phyloP scores from a whole-genome alignment of 2,888 invertebrate genomes.

The Crossocerus cetratus region DNA sequence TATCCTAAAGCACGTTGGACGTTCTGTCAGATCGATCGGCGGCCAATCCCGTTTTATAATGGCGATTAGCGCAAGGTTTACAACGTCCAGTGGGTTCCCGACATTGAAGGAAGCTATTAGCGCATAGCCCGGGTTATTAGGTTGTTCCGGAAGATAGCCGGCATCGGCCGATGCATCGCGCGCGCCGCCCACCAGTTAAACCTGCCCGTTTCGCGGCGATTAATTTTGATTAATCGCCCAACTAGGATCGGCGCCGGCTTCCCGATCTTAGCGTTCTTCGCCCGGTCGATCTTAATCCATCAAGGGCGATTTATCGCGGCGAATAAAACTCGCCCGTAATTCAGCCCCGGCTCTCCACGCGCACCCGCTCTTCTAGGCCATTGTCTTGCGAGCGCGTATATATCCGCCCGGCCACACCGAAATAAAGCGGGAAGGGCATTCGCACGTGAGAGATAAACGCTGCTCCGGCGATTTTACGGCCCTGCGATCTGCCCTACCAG shows the following conservation, averaged over 20 bases:
- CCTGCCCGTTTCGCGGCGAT: slow-evolving; percentile 22
- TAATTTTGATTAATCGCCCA: slow-evolving; percentile 48
- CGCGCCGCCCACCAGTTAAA: background rate
- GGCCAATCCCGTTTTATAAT: too few species aligned
- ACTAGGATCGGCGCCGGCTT: slow-evolving; percentile 28
- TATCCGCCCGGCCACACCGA: slow-evolving; percentile 8
- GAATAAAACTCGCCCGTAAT: slow-evolving; percentile 45
- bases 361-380: slow-evolving; percentile 24
- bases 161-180: background rate
- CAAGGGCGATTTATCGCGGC: slow-evolving; percentile 45
- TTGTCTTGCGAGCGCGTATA: slow-evolving; percentile 34
- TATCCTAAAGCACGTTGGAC: too few species aligned
- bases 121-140: background rate
- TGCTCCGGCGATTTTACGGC: slow-evolving; percentile 45
- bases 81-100: background rate
- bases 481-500: background rate
- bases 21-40: too few species aligned
- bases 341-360: slow-evolving; percentile 36
- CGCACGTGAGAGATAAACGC: slow-evolving; percentile 39
- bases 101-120: background rate
- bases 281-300: slow-evolving; percentile 44
- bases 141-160: background rate
- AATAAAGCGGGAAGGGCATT: slow-evolving; percentile 27
- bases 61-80: background rate
- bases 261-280: slow-evolving; percentile 10